These are phyloP conservation scores for Whitmania pigra DNA, from an alignment of 1,140 invertebrate species.

Conservation along the genomic window DNA sequence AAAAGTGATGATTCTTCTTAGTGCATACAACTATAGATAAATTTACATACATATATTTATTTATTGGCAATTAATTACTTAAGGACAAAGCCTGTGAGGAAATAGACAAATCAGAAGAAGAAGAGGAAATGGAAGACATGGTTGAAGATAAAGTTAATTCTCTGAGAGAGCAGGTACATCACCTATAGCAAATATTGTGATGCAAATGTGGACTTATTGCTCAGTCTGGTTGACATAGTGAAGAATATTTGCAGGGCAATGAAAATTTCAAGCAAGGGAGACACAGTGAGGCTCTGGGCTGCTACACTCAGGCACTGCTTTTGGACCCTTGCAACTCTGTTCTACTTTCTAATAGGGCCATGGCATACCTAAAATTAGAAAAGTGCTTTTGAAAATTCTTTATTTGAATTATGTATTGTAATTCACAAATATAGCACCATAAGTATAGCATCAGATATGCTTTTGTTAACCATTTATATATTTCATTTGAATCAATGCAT, in stretches of 20 bases:
- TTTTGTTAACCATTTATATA: neutral
- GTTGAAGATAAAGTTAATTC: neutral
- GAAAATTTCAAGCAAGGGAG: neutral
- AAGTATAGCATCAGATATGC: too few relatives aligned
- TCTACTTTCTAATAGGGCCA: slow-evolving; percentile 4
- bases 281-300: neutral
- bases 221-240: neutral
- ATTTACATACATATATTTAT: neutral
- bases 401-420: neutral
- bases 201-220: neutral
- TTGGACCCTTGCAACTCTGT: neutral
- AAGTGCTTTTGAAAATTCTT: neutral
- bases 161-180: neutral
- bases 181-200: neutral
- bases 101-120: slow-evolving; percentile 5
- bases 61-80: neutral
- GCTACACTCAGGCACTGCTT: neutral
- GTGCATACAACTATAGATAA: neutral
- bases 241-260: neutral
- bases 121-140: neutral
- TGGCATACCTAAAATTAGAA: slow-evolving; percentile 1
- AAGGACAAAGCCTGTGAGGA: slow-evolving; percentile 7
- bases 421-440: too few relatives aligned
- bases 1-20: neutral
- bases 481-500: neutral